These are phyloP conservation scores for Gryon sp. DNA, from an alignment of 1,140 invertebrate genomes.

Conservation along the genomic window DNA sequence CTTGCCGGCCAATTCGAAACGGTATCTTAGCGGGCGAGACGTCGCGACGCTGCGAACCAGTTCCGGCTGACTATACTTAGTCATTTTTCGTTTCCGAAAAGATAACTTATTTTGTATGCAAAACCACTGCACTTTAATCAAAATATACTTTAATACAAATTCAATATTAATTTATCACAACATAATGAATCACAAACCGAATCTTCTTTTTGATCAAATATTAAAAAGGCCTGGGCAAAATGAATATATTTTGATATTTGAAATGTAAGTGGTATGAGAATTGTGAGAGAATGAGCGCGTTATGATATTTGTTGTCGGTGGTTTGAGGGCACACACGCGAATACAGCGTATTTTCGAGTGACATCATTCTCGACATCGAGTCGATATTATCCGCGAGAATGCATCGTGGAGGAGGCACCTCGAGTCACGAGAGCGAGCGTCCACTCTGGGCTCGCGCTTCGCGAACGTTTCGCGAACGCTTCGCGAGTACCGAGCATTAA, in stretches of 20 bases:
- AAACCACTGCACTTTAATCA: too few species aligned
- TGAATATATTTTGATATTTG: too few species aligned
- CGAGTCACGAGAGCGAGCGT: constrained; percentile 56
- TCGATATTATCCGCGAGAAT: constrained; percentile 62
- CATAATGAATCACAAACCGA: too few species aligned
- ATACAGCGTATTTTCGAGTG: constrained; percentile 62
- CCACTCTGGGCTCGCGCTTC: constrained; percentile 14
- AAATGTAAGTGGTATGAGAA: too few species aligned
- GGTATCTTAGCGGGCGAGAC: constrained; percentile 16
- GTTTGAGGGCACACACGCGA: constrained; percentile 33
- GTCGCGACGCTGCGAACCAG: constrained; percentile 21
- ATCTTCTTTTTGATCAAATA: too few species aligned
- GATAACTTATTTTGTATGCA: constrained; percentile 65
- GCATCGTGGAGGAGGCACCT: constrained; percentile 50
- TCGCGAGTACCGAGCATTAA: constrained; percentile 23
- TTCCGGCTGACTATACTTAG: constrained; percentile 69
- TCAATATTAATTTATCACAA: too few species aligned
- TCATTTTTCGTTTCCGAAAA: constrained; percentile 67
- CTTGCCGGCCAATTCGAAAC: constrained; percentile 9
- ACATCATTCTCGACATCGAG: constrained; percentile 65
- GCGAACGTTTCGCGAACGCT: too few species aligned
- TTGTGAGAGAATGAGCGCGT: constrained; percentile 5
- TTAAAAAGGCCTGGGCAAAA: too few species aligned
- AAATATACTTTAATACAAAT: too few species aligned
- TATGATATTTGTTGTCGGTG: constrained; percentile 4